Percentiles rank a stretch among this genome's conserved stretches.
Conservation (phyloP, 2,888 invertebrate genomes). For the Isoperla grammatica region DNA sequence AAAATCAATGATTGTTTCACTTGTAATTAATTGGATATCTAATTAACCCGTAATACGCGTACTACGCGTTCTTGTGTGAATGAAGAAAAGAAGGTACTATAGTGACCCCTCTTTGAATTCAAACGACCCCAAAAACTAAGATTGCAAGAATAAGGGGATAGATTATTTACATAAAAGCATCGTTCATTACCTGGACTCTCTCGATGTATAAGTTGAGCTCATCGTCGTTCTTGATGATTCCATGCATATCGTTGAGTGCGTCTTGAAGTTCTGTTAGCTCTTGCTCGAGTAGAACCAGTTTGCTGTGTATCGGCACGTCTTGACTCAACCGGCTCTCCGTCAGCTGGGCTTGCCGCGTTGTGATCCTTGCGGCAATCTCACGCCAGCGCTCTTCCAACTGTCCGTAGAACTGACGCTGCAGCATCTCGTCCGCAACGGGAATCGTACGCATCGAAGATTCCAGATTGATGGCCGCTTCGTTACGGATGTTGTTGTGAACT, state of each 20-base stretch:
- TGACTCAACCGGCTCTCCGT: conserved; percentile 60
- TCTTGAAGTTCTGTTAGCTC: conserved; percentile 68
- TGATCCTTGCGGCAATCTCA: conserved; percentile 57
- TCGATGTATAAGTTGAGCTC: conserved; percentile 77
- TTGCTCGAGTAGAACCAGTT: conserved; percentile 66
- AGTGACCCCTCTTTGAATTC: too few relatives aligned
- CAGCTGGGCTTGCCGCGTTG: conserved; percentile 21
- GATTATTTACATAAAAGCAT: too few relatives aligned
- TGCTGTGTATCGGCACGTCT: conserved; percentile 67
- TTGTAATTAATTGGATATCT: too few relatives aligned
- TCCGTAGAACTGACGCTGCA: conserved; percentile 71
- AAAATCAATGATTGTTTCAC: too few relatives aligned
- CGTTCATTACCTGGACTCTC: conserved; percentile 55
- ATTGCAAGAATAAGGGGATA: too few relatives aligned
- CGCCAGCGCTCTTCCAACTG: conserved; percentile 75
- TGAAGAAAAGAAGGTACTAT: too few relatives aligned
- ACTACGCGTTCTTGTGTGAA: too few relatives aligned
- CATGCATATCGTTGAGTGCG: conserved; percentile 64
- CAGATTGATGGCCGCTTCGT: conserved; percentile 65
- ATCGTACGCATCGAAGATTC: conserved; percentile 73
- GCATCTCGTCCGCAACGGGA: conserved; percentile 77
- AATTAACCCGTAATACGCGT: too few relatives aligned
- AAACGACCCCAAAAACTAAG: too few relatives aligned
- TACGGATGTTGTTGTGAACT: conserved; percentile 69
- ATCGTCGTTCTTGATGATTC: conserved; percentile 76